A percentile compares a stretch with the other conserved stretches of the same genome.
Conservation (phyloP, 1,140 invertebrate genomes). For the Anoplolepis gracilipes region DNA sequence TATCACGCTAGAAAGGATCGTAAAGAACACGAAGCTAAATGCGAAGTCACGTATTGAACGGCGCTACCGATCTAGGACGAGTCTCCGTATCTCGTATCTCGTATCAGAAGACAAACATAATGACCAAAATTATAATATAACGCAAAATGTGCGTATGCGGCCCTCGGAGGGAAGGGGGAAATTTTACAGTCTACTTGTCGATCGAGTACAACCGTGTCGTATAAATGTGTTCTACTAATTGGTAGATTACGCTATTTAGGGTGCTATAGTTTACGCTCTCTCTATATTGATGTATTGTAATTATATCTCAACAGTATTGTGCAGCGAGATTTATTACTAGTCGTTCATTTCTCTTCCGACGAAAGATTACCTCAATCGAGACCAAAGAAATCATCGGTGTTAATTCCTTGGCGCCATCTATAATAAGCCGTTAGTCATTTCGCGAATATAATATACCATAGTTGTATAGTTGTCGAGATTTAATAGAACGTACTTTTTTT, state of each 20-base stretch:
- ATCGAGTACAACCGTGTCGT: not conserved
- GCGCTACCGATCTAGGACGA: conserved; percentile 5
- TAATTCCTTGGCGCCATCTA: not conserved
- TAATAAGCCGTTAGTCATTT: not conserved
- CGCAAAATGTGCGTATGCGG: not conserved
- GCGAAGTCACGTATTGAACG: conserved; percentile 75
- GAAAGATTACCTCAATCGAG: conserved; percentile 37
- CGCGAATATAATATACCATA: not conserved
- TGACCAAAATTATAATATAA: not conserved
- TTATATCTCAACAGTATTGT: conserved; percentile 45
- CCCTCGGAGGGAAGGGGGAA: not conserved
- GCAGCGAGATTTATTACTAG: conserved; percentile 27
- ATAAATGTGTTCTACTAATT: conserved; percentile 11
- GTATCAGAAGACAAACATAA: not conserved
- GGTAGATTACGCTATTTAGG: no score
- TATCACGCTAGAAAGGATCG: conserved; percentile 84
- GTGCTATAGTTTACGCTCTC: not conserved
- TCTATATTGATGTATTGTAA: conserved; percentile 23
- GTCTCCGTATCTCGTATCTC: not conserved
- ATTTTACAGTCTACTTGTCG: conserved; percentile 11
- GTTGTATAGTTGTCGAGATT: not conserved
- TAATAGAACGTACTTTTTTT: not conserved
- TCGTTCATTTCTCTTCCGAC: conserved; percentile 29
- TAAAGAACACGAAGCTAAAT: conserved; percentile 75
- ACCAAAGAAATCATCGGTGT: conserved; percentile 34